Conservation (phyloP, 2,113 vertebrate species). For the Pterocles orientalis region DNA sequence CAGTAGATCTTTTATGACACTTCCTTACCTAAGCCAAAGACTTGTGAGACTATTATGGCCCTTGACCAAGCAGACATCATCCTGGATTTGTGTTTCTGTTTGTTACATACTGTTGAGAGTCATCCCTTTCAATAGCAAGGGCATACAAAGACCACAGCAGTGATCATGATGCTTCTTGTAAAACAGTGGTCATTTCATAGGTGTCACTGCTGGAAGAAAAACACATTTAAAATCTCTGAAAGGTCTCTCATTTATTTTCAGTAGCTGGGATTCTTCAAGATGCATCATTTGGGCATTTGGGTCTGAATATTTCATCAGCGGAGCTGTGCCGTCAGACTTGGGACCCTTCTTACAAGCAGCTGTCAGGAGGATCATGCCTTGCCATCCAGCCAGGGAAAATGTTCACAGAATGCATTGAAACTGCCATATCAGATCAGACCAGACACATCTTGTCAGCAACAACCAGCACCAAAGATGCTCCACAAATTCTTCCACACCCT, state of each 20-base stretch:
- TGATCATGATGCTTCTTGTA: neutral
- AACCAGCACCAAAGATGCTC: neutral
- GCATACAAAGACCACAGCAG: neutral
- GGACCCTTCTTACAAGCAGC: neutral
- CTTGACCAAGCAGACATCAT: neutral
- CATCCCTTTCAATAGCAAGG: neutral
- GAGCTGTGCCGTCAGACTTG: neutral
- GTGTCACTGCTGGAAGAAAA: neutral
- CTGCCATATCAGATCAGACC: neutral
- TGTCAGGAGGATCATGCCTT: neutral
- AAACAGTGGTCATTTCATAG: neutral
- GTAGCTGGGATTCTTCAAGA: neutral
- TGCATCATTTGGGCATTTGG: neutral
- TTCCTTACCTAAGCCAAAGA: neutral
- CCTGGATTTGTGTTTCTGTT: neutral
- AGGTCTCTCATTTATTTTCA: neutral
- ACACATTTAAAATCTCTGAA: neutral
- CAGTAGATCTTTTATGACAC: neutral
- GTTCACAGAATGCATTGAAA: neutral
- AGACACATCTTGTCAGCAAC: neutral
- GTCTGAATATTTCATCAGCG: neutral
- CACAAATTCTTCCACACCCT: neutral
- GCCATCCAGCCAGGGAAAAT: neutral
- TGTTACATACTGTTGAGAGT: neutral
- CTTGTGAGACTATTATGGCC: neutral